A percentile compares a stretch with the other conserved stretches of the same genome.
Evolutionary conservation across 2,888 invertebrate genomes (phyloP).

Genomic region (Cryptus armator): DNA sequence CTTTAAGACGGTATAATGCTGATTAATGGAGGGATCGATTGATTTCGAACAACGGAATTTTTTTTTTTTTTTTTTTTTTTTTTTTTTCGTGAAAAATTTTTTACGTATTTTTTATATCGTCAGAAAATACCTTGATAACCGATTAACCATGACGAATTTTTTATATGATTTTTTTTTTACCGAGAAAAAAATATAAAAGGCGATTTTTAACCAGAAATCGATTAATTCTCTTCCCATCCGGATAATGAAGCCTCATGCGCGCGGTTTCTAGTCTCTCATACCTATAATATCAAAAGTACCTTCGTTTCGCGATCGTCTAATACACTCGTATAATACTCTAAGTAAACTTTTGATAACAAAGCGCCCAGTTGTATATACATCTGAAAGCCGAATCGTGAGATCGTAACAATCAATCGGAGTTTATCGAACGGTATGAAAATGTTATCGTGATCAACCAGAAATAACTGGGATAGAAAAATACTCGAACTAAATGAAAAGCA

Average conservation of each 20-base stretch:
- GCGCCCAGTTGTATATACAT: background rate
- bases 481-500: background rate
- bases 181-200: no score
- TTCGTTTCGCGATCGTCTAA: background rate
- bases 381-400: background rate
- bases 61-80: no score
- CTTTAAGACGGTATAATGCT: background rate
- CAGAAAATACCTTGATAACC: no score
- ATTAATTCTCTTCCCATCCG: background rate
- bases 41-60: no score
- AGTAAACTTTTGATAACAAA: background rate
- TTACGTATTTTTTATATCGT: no score
- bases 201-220: no score
- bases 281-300: background rate
- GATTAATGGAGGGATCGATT: no score
- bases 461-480: constrained; percentile 5
- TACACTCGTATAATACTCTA: background rate
- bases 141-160: no score
- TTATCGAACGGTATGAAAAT: constrained; percentile 12
- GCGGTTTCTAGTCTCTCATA: background rate
- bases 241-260: background rate
- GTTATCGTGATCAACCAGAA: background rate
- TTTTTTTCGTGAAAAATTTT: no score
- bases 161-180: no score
- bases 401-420: background rate